Base-by-base conservation (phyloP, 2,797 vertebrate genomes). In the Leptodactylus fallax region DNA sequence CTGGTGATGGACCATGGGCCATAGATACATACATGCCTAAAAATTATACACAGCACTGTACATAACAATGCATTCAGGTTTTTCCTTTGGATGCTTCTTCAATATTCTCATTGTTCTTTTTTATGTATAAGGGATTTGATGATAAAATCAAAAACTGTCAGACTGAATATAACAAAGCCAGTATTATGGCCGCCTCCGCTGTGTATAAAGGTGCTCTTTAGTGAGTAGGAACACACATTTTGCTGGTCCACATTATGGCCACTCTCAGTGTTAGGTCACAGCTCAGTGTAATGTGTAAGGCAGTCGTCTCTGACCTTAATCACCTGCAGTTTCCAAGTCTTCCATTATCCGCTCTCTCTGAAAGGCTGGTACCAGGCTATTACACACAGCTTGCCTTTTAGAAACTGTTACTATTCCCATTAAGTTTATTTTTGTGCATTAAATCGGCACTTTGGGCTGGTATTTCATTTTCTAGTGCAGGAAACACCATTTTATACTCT, bases 381-480 rank as follows among this genome's bases (percentile, higher is more conserved):
- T 71, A 36, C 51, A 71, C 65, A 56, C 47, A 27, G 63, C 49
- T 69, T 83, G 49, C 63, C 81, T 83, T 71, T 69, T 21, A 83
- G 49, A 53, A 71, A 77, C 45, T 67, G 17, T 79, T 27, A 79
- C 85, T 80, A 56, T 80, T 45, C 53, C 63, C 63, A 80, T 86
- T 79, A 67, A 58, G 19, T 56, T 86, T 86, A 67, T 79, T 53
- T 86, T 56, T 86, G 51, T 55, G 45, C 79, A 61, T 79, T 86
- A 79, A 80, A 27, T 45, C n/a, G 60, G 17, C 60, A 61, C 67
- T 49, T 81, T 25, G 45, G 53, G 21, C 23, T 45, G 51, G 10
- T 27, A 51, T 87, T 61, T 81, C n/a, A 71, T 56, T 81, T 83
- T 51, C 63, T 11, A 45, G 11, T 71, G 65, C 65, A 74, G 63